Percentiles rank a stretch among this genome's conserved stretches.
Conservation (phyloP, 2,113 vertebrate genomes). For the Harpagus bidentatus region DNA sequence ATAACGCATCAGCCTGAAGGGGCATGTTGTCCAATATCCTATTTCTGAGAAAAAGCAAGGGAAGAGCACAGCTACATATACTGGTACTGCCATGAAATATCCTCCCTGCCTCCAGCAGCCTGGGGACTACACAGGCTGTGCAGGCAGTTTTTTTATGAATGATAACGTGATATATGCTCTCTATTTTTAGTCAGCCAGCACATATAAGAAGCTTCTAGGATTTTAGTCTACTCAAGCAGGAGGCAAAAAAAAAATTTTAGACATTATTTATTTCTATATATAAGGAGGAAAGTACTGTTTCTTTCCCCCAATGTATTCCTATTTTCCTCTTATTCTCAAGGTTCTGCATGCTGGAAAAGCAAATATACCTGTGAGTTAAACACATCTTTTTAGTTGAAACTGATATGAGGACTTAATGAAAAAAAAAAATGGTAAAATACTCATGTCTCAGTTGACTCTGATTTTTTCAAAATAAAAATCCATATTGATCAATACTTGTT, state of each 20-base stretch:
- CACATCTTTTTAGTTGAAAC: slow-evolving; percentile 1
- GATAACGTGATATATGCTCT: slow-evolving; percentile 40
- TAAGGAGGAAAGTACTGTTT: slow-evolving; percentile 8
- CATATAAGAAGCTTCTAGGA: slow-evolving; percentile 33
- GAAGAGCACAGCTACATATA: not conserved
- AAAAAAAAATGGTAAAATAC: not conserved
- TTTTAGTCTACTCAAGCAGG: slow-evolving; percentile 26
- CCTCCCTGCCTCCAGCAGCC: not conserved
- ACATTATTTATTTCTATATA: slow-evolving; percentile 10
- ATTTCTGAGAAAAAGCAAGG: not conserved
- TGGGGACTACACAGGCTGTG: not conserved
- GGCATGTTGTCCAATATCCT: not conserved
- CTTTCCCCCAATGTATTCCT: slow-evolving; percentile 4
- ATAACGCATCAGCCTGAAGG: not conserved
- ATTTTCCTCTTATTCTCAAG: not conserved
- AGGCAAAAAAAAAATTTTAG: slow-evolving; percentile 29
- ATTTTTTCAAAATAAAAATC: not conserved
- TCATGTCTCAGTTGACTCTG: not conserved
- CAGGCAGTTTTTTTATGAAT: slow-evolving; percentile 46
- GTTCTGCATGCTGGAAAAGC: not conserved
- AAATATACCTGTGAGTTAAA: slow-evolving; percentile 8
- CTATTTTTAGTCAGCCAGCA: slow-evolving; percentile 53
- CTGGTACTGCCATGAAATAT: not conserved
- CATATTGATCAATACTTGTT: not conserved
- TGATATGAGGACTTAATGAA: not conserved